phyloP scores from a whole-genome alignment of 2,888 invertebrate species.

The Zaprionus obscuricornis region DNA sequence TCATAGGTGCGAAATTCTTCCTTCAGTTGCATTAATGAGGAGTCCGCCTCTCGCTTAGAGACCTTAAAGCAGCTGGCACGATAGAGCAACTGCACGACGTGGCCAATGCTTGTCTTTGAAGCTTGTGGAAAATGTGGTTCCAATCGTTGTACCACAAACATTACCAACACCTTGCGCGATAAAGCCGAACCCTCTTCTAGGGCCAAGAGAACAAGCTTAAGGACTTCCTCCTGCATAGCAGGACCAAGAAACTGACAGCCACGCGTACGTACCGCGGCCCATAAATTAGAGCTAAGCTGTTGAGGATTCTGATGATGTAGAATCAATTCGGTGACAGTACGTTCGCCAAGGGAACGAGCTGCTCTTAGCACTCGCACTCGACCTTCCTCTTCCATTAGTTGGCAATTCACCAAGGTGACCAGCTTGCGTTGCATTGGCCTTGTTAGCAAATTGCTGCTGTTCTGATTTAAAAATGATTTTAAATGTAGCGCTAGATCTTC shows the following conservation, averaged over 20 bases:
- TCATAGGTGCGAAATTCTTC: constrained; percentile 98
- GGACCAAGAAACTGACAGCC: constrained; percentile 99
- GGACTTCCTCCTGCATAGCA: constrained; percentile 99
- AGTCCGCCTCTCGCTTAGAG: constrained; percentile 97
- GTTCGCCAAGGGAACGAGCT: constrained; percentile 96
- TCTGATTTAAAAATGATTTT: constrained; percentile 90
- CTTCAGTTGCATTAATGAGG: constrained; percentile 98
- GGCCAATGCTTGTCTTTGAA: constrained; percentile 99
- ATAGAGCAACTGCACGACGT: constrained; percentile 98
- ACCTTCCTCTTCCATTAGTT: constrained; percentile 95
- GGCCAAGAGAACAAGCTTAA: constrained; percentile 95
- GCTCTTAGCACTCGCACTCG: constrained; percentile 91
- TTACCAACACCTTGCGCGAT: constrained; percentile 96
- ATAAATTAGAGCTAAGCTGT: constrained; percentile 95
- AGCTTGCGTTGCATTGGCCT: constrained; percentile 98
- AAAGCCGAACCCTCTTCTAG: constrained; percentile 97
- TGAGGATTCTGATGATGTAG: constrained; percentile 98
- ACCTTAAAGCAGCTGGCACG: constrained; percentile 99
- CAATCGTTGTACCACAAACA: constrained; percentile 98
- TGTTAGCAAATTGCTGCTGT: constrained; percentile 86
- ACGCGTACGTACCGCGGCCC: constrained; percentile 98
- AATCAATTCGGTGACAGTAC: constrained; percentile 96
- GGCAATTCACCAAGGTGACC: constrained; percentile 96
- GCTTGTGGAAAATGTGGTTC: constrained; percentile 98
- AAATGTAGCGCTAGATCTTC: constrained; percentile 94